A percentile compares a stretch with the other conserved stretches of the same genome.
phyloP scores from a whole-genome alignment of 1,140 invertebrate species.

The Drosophila pruinosa region DNA sequence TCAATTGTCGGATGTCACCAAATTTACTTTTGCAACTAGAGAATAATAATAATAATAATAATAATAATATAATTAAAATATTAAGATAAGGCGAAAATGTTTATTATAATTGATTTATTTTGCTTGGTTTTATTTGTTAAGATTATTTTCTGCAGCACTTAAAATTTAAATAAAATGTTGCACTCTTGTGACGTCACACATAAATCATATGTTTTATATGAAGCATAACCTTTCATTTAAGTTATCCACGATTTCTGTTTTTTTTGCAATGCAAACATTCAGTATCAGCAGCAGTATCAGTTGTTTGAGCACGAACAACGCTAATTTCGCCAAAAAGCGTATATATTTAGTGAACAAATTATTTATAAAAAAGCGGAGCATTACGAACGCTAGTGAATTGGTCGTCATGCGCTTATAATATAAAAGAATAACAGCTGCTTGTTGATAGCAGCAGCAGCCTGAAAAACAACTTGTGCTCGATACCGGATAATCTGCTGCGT shows the following conservation, averaged over 20 bases:
- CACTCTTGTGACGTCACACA: background rate
- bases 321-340: slow-evolving; percentile 10
- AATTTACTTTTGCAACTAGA: background rate
- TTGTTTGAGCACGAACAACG: slow-evolving; percentile 22
- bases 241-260: background rate
- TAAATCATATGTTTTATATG: background rate
- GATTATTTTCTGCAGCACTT: too few relatives aligned
- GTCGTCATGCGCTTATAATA: slow-evolving; percentile 9
- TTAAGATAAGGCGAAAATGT: too few relatives aligned
- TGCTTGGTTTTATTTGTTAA: too few relatives aligned
- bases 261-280: slow-evolving; percentile 26
- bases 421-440: slow-evolving; percentile 11
- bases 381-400: background rate
- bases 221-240: background rate
- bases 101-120: too few relatives aligned
- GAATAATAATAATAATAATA: too few relatives aligned
- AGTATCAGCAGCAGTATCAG: slow-evolving; percentile 9
- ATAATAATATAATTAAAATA: too few relatives aligned
- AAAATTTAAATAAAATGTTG: too few relatives aligned
- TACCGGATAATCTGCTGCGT: slow-evolving; percentile 2
- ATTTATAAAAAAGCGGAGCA: slow-evolving; percentile 4
- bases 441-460: slow-evolving; percentile 20
- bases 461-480: slow-evolving; percentile 1
- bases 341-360: slow-evolving; percentile 5
- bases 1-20: background rate